Evolutionary conservation across 2,113 vertebrate species (phyloP), one percentile per base, ranked within the genome.

Genomic region (Origma solitaria): DNA sequence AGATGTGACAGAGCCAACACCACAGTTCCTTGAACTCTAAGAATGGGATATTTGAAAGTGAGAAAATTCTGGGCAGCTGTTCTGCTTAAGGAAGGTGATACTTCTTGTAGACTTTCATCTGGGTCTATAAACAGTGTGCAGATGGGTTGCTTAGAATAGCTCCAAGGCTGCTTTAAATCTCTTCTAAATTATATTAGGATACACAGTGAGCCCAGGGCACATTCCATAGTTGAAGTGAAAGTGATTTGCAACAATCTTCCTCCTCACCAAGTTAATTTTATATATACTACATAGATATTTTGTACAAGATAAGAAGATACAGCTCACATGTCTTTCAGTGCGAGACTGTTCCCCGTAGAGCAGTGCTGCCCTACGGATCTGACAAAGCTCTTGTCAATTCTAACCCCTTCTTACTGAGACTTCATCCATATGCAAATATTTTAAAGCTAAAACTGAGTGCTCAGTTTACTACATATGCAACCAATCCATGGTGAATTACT

Each of bases 341-440:
- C 18, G 81, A 83, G 28, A 30, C 20, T 77, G 4, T 53, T 72
- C 54, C 37, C 40, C 37, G 33, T 23, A 28, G 10, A 65, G 13
- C 30, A 33, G 19, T 42, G 31, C 64, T 73, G 76, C 15, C 37
- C 40, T 57, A 1, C 5, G 7, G 40, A 70, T 69, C 42, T 27
- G 10, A 35, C 13, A 9, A 50, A 94, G 27, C 24, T 77, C 45
- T 42, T 2, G 1, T 49, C 37, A 76, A 25, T 51, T 82, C 49
- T 60, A 68, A 47, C 17, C 19, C 25, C 31, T 79, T 76, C 49
- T 18, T 13, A 35, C 8, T 30, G 33, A 51, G 24, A 31, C 60
- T 85, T 95, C 24, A 76, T 79, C 56, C 31, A 42, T 72, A 90
- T 80, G 73, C 87, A 94, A 91, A 91, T 87, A 71, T 94, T 94